Evolutionary conservation across 2,888 invertebrate genomes (phyloP).

Genomic region (Rugalucina vietnamica): DNA sequence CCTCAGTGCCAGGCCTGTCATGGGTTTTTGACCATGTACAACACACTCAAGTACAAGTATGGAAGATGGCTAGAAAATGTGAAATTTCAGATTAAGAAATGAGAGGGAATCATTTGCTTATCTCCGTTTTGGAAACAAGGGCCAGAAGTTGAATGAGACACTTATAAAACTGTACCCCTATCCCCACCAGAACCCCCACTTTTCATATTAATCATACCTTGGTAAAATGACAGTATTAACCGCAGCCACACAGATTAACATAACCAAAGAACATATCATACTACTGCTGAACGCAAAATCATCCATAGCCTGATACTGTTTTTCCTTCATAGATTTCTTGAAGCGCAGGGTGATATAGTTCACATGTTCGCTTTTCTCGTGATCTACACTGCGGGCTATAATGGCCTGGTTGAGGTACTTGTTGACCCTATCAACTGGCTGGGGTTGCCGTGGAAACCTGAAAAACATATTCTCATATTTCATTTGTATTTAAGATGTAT

Average conservation of each 20-base stretch:
- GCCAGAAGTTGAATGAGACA: too few species aligned
- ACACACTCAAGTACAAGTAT: too few species aligned
- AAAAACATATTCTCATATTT: too few species aligned
- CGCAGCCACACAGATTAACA: slow-evolving; percentile 90
- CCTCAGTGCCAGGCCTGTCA: too few species aligned
- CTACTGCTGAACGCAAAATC: slow-evolving; percentile 93
- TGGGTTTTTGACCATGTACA: too few species aligned
- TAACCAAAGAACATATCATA: slow-evolving; percentile 89
- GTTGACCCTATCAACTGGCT: slow-evolving; percentile 95
- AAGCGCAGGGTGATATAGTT: slow-evolving; percentile 94
- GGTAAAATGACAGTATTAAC: slow-evolving; percentile 93
- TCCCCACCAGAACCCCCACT: too few species aligned
- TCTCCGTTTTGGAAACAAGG: too few species aligned
- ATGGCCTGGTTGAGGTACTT: slow-evolving; percentile 96
- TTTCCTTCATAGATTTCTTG: slow-evolving; percentile 93
- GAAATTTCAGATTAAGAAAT: too few species aligned
- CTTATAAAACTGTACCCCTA: too few species aligned
- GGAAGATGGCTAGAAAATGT: too few species aligned
- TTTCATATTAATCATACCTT: slow-evolving; percentile 83
- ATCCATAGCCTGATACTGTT: slow-evolving; percentile 93
- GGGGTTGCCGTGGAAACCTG: slow-evolving; percentile 82
- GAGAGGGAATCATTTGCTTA: too few species aligned
- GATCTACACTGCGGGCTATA: slow-evolving; percentile 94
- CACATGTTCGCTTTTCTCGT: slow-evolving; percentile 95
- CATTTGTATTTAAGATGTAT: too few species aligned